Base-by-base conservation (phyloP, 2,888 invertebrate species). In the Tanypteryx hageni region DNA sequence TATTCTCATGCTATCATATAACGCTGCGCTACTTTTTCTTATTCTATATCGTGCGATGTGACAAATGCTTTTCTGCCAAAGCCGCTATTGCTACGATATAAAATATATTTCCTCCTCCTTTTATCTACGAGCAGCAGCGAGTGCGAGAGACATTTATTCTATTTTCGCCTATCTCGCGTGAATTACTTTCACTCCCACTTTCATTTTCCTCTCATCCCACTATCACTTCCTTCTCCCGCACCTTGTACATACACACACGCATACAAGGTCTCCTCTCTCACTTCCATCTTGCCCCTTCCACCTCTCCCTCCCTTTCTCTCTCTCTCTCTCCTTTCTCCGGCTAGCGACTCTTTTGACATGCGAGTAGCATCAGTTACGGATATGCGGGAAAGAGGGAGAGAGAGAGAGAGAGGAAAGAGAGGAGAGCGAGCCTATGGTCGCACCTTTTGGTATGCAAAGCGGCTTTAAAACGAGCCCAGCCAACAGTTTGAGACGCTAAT, bases 371-470 rank as follows among this genome's bases (percentile, higher is more conserved):
- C 64, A 89, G 56, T n/a, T 68, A 18, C 44, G 22, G 64, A 44
- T 76, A 76, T 76, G 27, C 76, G 76, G 31, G 86, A 86, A 86
- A 61, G 22, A 11, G 86, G 16, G 16, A 27, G 86, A 86, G 27
- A 31, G 61, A 7, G 2, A 10, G 44, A 44, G 89, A 27, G 86
- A 59, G 31, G 61, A 82, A 82, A 82, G 44, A 44, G 44, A 44
- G 9, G 44, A 44, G 56, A 56, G 56, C 56, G 27, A 44, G 56
- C 44, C 27, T 44, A 64, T 64, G 64, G 64, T 86, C 61, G 61
- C 89, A 89, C 68, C 89, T 89, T 89, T 64, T 89, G 64, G 89
- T 89, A 89, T 89, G 89, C 64, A 89, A 89, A 89, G 89, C 89
- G 89, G 64, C 44, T 89, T 89, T 89, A 68, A 86, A 89, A 68